These are phyloP conservation scores for Polydrusus tereticollis DNA, from an alignment of 2,888 invertebrate species.

Conservation along the genomic window DNA sequence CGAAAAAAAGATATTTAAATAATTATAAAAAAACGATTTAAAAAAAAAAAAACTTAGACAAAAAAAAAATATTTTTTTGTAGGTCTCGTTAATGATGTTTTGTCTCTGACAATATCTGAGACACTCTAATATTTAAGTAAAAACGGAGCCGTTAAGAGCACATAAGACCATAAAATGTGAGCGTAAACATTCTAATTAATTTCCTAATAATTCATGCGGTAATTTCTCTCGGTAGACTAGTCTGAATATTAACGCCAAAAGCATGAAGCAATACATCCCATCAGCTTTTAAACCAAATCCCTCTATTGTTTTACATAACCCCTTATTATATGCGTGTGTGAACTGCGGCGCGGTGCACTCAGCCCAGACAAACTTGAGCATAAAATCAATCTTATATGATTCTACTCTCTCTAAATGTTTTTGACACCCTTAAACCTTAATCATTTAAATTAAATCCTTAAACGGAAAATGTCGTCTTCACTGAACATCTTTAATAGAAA, in stretches of 20 bases:
- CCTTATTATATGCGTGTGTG: slow-evolving; percentile 6
- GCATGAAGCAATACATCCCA: slow-evolving; percentile 8
- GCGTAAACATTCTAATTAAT: slow-evolving; percentile 2
- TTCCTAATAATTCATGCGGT: not conserved
- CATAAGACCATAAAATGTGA: not conserved
- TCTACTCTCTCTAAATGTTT: slow-evolving; percentile 35
- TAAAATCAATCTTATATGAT: slow-evolving; percentile 27
- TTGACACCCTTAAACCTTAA: slow-evolving; percentile 43
- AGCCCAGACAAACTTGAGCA: slow-evolving; percentile 11
- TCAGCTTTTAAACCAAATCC: slow-evolving; percentile 9
- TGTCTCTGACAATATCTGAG: too few species aligned
- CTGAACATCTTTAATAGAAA: slow-evolving; percentile 44
- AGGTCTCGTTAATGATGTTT: too few species aligned
- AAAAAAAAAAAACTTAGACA: too few species aligned
- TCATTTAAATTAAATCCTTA: slow-evolving; percentile 45
- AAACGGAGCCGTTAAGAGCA: not conserved
- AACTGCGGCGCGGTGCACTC: slow-evolving; percentile 10
- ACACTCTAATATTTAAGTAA: too few species aligned
- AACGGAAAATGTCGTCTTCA: slow-evolving; percentile 46
- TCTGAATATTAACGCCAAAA: slow-evolving; percentile 1
- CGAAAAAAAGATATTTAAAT: too few species aligned
- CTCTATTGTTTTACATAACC: slow-evolving; percentile 1
- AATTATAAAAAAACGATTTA: too few species aligned
- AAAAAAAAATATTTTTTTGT: too few species aligned
- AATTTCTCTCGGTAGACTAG: slow-evolving; percentile 1